Evolutionary conservation across 2,888 invertebrate genomes (phyloP).

Genomic region (Dryobota labecula): DNA sequence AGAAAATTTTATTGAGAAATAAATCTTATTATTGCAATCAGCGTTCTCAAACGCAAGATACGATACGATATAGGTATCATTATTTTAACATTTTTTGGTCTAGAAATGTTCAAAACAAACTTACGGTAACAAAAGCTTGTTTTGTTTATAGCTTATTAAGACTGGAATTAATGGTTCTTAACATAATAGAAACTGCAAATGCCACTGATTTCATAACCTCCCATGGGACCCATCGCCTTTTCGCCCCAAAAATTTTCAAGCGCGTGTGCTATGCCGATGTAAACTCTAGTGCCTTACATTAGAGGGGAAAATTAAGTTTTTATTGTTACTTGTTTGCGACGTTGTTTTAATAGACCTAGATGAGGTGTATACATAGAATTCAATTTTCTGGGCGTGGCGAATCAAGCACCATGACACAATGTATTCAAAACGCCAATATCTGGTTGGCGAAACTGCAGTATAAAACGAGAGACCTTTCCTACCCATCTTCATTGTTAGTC

Average conservation of each 20-base stretch:
- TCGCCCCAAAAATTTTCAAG: constrained; percentile 84
- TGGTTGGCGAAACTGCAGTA: constrained; percentile 85
- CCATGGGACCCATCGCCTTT: constrained; percentile 89
- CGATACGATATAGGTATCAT: background rate
- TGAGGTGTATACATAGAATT: constrained; percentile 88
- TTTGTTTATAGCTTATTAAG: constrained; percentile 89
- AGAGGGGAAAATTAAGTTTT: constrained; percentile 67
- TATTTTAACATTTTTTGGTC: constrained; percentile 11
- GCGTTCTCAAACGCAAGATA: background rate
- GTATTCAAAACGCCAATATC: constrained; percentile 90
- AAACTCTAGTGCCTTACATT: constrained; percentile 63
- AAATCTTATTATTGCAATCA: background rate
- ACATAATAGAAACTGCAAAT: constrained; percentile 92
- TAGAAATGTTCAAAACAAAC: constrained; percentile 53
- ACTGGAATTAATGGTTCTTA: constrained; percentile 90
- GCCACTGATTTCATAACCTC: constrained; percentile 92
- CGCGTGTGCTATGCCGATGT: constrained; percentile 62
- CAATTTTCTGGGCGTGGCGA: constrained; percentile 90
- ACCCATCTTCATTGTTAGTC: constrained; percentile 79
- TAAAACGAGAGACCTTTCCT: constrained; percentile 86
- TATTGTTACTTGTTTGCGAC: constrained; percentile 69
- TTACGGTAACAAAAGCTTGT: constrained; percentile 79
- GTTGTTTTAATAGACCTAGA: constrained; percentile 77
- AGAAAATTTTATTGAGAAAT: background rate
- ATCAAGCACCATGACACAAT: constrained; percentile 90